Evolutionary conservation across 2,113 vertebrate species (phyloP).

Genomic region (Morone saxatilis): DNA sequence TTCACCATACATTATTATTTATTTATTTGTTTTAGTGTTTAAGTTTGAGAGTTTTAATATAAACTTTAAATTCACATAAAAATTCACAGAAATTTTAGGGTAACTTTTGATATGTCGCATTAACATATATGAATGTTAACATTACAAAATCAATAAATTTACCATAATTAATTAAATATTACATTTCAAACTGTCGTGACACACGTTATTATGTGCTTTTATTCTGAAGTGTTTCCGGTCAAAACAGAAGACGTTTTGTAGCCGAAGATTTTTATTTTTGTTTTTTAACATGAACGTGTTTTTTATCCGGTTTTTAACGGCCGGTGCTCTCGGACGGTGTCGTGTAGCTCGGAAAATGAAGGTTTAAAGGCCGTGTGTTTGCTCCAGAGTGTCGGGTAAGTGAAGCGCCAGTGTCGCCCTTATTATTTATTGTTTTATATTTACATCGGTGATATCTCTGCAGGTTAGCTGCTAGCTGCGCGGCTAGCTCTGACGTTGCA

Average conservation of each 20-base stretch:
- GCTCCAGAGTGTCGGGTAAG: neutral
- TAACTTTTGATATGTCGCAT: too few relatives aligned
- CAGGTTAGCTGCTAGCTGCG: neutral
- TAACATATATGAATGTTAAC: too few relatives aligned
- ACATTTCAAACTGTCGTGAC: too few relatives aligned
- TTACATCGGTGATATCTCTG: neutral
- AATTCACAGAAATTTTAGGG: too few relatives aligned
- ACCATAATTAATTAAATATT: neutral
- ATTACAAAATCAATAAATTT: too few relatives aligned
- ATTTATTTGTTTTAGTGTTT: too few relatives aligned
- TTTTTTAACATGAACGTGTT: neutral
- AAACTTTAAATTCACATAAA: too few relatives aligned
- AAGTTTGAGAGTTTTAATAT: too few relatives aligned
- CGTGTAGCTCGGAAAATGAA: neutral
- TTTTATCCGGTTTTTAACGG: neutral
- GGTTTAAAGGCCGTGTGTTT: neutral
- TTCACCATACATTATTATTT: too few relatives aligned
- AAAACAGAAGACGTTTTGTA: neutral
- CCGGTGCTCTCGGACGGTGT: fast-evolving
- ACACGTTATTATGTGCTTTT: neutral
- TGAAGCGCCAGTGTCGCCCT: neutral
- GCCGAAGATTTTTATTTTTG: neutral
- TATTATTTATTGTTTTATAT: neutral
- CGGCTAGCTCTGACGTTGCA: neutral
- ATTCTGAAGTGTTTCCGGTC: slow-evolving; percentile 22